phyloP scores from a whole-genome alignment of 2,888 invertebrate species.

The Rapana venosa region DNA sequence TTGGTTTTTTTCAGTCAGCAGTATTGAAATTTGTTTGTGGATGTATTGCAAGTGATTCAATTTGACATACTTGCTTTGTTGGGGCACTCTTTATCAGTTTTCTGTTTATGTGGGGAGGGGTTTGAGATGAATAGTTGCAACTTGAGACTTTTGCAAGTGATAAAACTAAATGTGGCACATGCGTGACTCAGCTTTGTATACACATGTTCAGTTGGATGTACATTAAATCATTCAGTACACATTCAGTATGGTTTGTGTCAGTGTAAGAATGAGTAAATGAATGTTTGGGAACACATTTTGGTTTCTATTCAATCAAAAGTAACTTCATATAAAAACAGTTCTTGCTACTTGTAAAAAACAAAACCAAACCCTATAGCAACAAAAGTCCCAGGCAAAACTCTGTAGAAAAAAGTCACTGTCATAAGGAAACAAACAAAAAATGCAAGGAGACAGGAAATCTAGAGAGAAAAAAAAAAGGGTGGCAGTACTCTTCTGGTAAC shows the following conservation, averaged over 20 bases:
- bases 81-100: constrained; percentile 8
- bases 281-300: neutral
- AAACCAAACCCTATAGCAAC: no score
- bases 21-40: neutral
- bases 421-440: no score
- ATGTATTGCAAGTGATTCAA: neutral
- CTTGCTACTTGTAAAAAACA: no score
- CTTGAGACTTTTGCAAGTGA: constrained; percentile 21
- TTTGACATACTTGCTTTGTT: neutral
- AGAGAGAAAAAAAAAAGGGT: no score
- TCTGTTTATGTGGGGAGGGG: neutral
- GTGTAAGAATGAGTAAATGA: neutral
- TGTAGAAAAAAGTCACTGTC: no score
- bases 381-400: no score
- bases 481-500: no score
- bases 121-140: neutral
- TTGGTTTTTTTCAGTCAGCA: neutral
- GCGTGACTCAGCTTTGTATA: constrained; percentile 39
- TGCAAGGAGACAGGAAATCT: no score
- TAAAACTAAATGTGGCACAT: constrained; percentile 41
- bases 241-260: neutral
- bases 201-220: constrained; percentile 45
- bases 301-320: no score
- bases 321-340: no score
- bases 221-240: constrained; percentile 45